Base-by-base conservation (phyloP, 2,888 invertebrate species). In the Polydrusus pterygomalis region DNA sequence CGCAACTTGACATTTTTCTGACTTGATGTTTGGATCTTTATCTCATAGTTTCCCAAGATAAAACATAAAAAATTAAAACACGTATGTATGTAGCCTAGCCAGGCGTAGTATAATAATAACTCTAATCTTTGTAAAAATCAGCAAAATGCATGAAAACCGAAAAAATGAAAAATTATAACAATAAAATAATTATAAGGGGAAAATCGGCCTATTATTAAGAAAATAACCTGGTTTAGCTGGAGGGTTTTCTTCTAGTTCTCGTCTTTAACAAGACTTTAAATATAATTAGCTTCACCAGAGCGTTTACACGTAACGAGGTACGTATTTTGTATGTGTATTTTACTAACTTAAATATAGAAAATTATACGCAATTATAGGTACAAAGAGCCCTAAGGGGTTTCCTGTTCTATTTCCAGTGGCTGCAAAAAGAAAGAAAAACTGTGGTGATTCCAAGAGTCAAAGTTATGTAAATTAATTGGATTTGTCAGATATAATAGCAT, bases 291-390 rank as follows among this genome's bases (percentile, higher is more conserved):
- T 45, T 74, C 70, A 56, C 70, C 56, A 56, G 74, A 45, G 69
- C 69, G 70, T 56, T 71, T 74, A 69, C 69, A 74, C 74, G 70
- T 64, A 47, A 70, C 74, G 64, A 74, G 47, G 70, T 64, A 74
- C 49, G 64, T 70, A 69, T 74, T 38, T 63, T 49, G 49, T 47
- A 67, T 67, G 49, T 51, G 38, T 73, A 73, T 73, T 73, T 58
- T 73, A 47, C 49, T 54, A 67, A 67, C 38, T 49, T 11, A 34
- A 65, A 34, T 49, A 65, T 34, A 45, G 38, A 58, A 70, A 68
- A 74, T 74, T 70, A 54, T 56, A 70, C 45, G 47, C 70, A 60
- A 47, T 45, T 67, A 20, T 47, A 47, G 9, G 6, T 54, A 18
- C 7, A 51, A 9, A n/a, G 8, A 25, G 54, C 56, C 54, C 58